These are phyloP conservation scores for Drosophila peninsularis DNA, from an alignment of 2,888 invertebrate species.

Conservation along the genomic window DNA sequence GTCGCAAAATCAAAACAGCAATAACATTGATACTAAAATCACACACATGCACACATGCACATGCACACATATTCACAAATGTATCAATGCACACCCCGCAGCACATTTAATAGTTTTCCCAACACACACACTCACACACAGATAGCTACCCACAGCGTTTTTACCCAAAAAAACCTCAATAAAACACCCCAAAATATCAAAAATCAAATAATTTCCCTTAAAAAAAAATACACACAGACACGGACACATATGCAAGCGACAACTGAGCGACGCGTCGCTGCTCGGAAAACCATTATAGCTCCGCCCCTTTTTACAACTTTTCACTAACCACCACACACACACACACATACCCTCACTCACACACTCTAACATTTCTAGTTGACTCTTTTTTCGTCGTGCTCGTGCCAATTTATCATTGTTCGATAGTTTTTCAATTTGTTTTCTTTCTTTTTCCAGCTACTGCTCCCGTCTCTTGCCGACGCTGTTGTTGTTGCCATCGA, in stretches of 20 bases:
- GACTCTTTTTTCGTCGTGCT: slow-evolving; percentile 57
- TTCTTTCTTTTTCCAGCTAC: slow-evolving; percentile 45
- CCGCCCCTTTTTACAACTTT: slow-evolving; percentile 81
- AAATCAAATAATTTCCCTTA: slow-evolving; percentile 84
- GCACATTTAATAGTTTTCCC: slow-evolving; percentile 71
- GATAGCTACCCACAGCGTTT: slow-evolving; percentile 57
- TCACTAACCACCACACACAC: slow-evolving; percentile 67
- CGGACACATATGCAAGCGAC: slow-evolving; percentile 43
- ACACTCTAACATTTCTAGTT: slow-evolving; percentile 28
- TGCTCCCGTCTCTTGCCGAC: slow-evolving; percentile 29
- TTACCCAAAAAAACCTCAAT: slow-evolving; percentile 79
- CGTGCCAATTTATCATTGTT: slow-evolving; percentile 81
- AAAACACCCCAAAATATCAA: slow-evolving; percentile 85
- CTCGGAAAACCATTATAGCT: slow-evolving; percentile 82
- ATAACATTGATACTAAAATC: slow-evolving; percentile 78
- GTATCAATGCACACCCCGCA: slow-evolving; percentile 59
- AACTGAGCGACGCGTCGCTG: slow-evolving; percentile 66
- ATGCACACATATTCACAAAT: slow-evolving; percentile 26
- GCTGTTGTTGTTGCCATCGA: slow-evolving; percentile 22
- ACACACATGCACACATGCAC: slow-evolving; percentile 31
- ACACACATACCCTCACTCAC: slow-evolving; percentile 25
- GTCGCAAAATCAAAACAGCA: slow-evolving; percentile 77
- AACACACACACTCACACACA: slow-evolving; percentile 40
- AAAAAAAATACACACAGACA: slow-evolving; percentile 70
- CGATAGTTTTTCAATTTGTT: slow-evolving; percentile 80